Conservation (phyloP, 2,888 invertebrate genomes). For the Heliconius sara region DNA sequence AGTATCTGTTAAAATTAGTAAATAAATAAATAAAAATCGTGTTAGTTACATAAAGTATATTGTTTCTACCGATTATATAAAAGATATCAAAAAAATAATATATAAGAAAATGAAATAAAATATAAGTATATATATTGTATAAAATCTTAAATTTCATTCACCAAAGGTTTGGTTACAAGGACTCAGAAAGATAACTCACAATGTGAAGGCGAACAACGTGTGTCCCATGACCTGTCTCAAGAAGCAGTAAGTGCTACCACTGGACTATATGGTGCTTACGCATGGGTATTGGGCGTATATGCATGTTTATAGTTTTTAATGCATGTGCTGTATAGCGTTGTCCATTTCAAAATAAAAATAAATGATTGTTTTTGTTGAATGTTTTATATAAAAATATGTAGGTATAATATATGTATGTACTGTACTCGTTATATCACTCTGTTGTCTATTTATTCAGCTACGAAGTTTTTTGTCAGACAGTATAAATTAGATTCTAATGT, state of each 20-base stretch:
- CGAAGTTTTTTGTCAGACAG: too few relatives aligned
- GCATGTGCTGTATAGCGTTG: neutral
- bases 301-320: slow-evolving; percentile 16
- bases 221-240: slow-evolving; percentile 99
- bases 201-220: slow-evolving; percentile 99
- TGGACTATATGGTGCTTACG: slow-evolving; percentile 18
- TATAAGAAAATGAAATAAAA: neutral
- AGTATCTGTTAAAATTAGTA: too few relatives aligned
- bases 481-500: too few relatives aligned
- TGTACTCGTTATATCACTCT: neutral
- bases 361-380: neutral
- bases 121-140: neutral
- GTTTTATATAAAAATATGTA: neutral
- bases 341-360: neutral
- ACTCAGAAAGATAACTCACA: slow-evolving; percentile 97
- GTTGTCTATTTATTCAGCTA: neutral
- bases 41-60: too few relatives aligned
- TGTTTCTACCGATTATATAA: neutral
- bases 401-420: neutral
- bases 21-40: too few relatives aligned
- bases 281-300: slow-evolving; percentile 31
- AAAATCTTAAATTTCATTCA: slow-evolving; percentile 24
- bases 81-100: neutral
- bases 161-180: slow-evolving; percentile 97
- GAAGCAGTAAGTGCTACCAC: slow-evolving; percentile 95